Conservation (phyloP, 2,113 vertebrate species). For the Phalacrocorax brasilianus region DNA sequence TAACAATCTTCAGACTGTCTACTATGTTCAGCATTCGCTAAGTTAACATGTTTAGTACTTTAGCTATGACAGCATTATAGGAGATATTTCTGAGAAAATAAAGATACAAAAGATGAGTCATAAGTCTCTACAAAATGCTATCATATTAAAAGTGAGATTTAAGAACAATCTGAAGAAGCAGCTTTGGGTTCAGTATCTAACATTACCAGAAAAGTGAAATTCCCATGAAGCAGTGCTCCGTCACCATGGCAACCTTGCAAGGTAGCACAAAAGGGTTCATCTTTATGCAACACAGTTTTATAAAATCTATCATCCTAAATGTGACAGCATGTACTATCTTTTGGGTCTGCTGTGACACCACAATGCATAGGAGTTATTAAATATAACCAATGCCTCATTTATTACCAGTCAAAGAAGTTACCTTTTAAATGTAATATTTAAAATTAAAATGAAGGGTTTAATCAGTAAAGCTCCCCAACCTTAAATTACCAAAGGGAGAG, state of each 20-base stretch:
- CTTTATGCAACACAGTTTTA: conserved; percentile 71
- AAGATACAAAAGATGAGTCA: conserved; percentile 17
- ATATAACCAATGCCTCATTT: conserved; percentile 66
- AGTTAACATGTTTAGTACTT: not conserved
- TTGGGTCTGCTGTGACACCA: conserved; percentile 71
- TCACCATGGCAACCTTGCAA: conserved; percentile 77
- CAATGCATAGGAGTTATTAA: conserved; percentile 69
- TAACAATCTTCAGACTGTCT: not conserved
- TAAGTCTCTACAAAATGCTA: not conserved
- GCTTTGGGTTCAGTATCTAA: conserved; percentile 52
- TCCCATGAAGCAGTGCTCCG: conserved; percentile 70
- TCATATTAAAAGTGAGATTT: conserved; percentile 51
- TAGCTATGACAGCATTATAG: not conserved
- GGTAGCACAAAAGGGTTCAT: conserved; percentile 73
- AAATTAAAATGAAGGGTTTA: conserved; percentile 65
- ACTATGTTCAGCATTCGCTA: not conserved
- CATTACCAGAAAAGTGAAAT: conserved; percentile 72
- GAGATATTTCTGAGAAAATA: conserved; percentile 19
- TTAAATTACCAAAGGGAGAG: conserved; percentile 56
- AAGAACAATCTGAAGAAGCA: conserved; percentile 59
- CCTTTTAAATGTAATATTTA: conserved; percentile 49
- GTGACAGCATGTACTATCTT: conserved; percentile 68
- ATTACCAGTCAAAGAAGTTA: conserved; percentile 63
- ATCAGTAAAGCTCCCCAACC: conserved; percentile 43
- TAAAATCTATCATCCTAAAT: conserved; percentile 73